Evolutionary conservation across 2,113 vertebrate genomes (phyloP), one percentile per base, ranked within the genome.

Genomic region (Odontesthes bonariensis): DNA sequence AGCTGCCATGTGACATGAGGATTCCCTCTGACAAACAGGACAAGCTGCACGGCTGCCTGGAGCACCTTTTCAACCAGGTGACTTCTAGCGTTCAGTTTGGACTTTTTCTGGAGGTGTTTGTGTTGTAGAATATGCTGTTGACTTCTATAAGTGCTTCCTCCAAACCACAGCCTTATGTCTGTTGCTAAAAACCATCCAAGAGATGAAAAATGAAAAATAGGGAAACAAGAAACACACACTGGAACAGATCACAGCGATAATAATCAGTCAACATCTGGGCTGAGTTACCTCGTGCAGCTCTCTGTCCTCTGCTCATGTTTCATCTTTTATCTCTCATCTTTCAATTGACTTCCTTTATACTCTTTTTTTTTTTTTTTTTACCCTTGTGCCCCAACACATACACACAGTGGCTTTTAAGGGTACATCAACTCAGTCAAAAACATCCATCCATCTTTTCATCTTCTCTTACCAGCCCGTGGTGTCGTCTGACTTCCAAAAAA

Each of bases 21-120:
- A 98, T 99, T 80, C 92, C 98, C 4, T 95, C 94, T 1, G 98
- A 99, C 89, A 99, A 99, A 65, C 98, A 99, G 90, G 98, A 99
- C 91, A 99, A 99, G 82, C 94, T 99, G 6, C 98, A 99, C 0
- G 97, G 98, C 73, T 99, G 97, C 83, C 95, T 99, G 40, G 98
- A 99, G 70, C 98, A 99, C 74, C 98, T 99, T 71, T 99, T 99
- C 83, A 99, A 99, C 89, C 98, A 99, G 96, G 98, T 98, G 20
- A 46, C 75, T 59, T 62, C 7, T 1, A 2, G 23, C 0, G 1
- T 52, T 77, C n/a, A 53, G 17, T 46, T 69, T 3, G 5, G 8
- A 42, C 19, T 42, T 60, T 12, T 22, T 20, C 9, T 16, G 22
- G 9, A 19, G 17, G 42, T 44, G 42, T 44, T 17, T 49, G 46